Evolutionary conservation across 2,797 vertebrate genomes (phyloP), one percentile per base, ranked within the genome.

Genomic region (Pempheris klunzingeri): DNA sequence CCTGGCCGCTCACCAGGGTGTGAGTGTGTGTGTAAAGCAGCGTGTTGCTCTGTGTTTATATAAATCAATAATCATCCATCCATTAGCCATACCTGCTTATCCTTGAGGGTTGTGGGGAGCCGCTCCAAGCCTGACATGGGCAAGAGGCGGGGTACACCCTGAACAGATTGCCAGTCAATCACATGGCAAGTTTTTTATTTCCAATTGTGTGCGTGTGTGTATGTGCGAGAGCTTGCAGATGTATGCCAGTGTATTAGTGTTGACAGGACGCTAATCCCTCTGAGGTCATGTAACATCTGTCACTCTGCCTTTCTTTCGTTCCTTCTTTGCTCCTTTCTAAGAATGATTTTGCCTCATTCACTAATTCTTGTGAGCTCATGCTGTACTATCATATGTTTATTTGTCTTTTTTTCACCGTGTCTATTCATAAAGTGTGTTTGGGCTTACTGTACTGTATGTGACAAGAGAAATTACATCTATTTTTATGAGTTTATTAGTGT

Each of bases 221-320:
- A 34, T 38, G 47, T 76, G 69, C 68, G 41, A 43, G 20, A 55
- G 69, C 53, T 44, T 77, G 39, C 39, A 71, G 68, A 78, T 79
- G 44, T 75, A 22, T 79, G 47, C 32, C 41, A 57, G 18, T 74
- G 78, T 67, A 79, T 76, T 72, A 84, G 61, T 77, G 71, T 80
- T 74, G 61, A 47, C 50, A 64, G n/a, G 68, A 68, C 66, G 54
- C 67, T 88, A 84, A 91, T 91, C 87, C 79, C 47, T 70, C 58
- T 14, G 69, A 85, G 81, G 47, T 59, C 65, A 9, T 49, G 43
- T 17, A 78, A 72, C 86, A 88, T 88, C 83, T 89, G 82, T 80
- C 80, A 46, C 38, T 80, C 50, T 58, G 30, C 60, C 50, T 47
- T 46, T 58, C 55, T 70, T 57, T 64, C 26, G 41, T 68, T 68